Conservation (phyloP, 2,113 vertebrate species). For the Podocnemis expansa region DNA sequence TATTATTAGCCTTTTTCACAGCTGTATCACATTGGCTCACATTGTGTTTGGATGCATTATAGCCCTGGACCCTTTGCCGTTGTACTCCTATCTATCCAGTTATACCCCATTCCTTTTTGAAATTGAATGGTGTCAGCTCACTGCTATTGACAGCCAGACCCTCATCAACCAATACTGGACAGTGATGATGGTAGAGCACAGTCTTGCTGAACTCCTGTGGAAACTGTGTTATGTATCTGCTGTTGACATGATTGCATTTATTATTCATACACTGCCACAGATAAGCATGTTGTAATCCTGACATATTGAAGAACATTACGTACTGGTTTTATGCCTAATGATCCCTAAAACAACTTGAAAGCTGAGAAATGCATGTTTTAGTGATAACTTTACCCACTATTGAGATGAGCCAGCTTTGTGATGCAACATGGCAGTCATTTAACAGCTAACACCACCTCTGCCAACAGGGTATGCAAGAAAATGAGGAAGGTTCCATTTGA, state of each 20-base stretch:
- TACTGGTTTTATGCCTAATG: not conserved
- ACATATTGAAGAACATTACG: not conserved
- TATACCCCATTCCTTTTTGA: too few species aligned
- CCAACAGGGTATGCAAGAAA: not conserved
- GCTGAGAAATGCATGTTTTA: not conserved
- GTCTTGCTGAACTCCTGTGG: not conserved
- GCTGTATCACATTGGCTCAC: not conserved
- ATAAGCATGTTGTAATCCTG: not conserved
- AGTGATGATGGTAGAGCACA: not conserved
- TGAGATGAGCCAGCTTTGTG: not conserved
- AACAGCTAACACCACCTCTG: not conserved
- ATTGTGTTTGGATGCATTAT: too few species aligned
- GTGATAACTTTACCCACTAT: not conserved
- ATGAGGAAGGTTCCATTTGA: not conserved
- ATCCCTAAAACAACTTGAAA: not conserved
- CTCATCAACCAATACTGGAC: not conserved
- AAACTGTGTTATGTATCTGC: not conserved
- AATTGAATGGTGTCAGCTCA: too few species aligned
- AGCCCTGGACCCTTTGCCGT: too few species aligned
- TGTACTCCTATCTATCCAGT: too few species aligned
- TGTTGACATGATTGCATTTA: not conserved
- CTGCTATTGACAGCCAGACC: too few species aligned
- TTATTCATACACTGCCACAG: not conserved
- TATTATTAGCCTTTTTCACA: not conserved
- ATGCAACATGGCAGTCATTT: not conserved